Evolutionary conservation across 2,888 invertebrate species (phyloP), one percentile per base, ranked within the genome.

Genomic region (Dascillus cervinus): DNA sequence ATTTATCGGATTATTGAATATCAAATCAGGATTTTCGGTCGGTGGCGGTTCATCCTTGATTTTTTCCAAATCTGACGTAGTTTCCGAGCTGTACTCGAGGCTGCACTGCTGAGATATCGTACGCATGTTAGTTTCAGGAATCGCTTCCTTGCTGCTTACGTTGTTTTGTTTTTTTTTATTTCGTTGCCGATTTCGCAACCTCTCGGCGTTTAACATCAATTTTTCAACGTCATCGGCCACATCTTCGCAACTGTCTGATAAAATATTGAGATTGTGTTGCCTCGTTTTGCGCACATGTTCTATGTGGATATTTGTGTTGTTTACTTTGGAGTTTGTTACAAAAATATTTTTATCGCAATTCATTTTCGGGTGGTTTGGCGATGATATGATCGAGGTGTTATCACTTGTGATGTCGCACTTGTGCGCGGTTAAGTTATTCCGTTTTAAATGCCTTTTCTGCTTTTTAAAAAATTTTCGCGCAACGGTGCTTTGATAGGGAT

Each of bases 391-490:
- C 14, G 69, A 70, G 1, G 70, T 70, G 10, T 69, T 70, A 39
- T 77, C 76, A 42, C 75, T 76, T 13, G 70, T 64, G 8, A 67
- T 65, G 34, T 58, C 56, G 5, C 55, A 45, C 17, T 77, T 69
- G 0, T 80, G 73, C 9, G 79, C 64, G 29, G 81, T 80, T 11
- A 86, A 66, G 51, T 84, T 84, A 49, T 79, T 82, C 34, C 80
- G 75, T 52, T 81, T 82, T 60, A 69, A 67, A 28, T 77, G 73
- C 44, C 83, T 69, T 24, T 84, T 73, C 55, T 88, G 89, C 48
- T 86, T 87, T 49, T 86, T 86, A 64, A 94, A 94, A 60, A 92
- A 94, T 55, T 89, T 89, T 43, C 88, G 77, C 0, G 94, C 94
- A 0, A 90, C 89, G 19, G 88, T 90, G 62, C 89, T 92, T 64